Conservation (phyloP, 2,888 invertebrate species). For the Limnephilus lunatus region DNA sequence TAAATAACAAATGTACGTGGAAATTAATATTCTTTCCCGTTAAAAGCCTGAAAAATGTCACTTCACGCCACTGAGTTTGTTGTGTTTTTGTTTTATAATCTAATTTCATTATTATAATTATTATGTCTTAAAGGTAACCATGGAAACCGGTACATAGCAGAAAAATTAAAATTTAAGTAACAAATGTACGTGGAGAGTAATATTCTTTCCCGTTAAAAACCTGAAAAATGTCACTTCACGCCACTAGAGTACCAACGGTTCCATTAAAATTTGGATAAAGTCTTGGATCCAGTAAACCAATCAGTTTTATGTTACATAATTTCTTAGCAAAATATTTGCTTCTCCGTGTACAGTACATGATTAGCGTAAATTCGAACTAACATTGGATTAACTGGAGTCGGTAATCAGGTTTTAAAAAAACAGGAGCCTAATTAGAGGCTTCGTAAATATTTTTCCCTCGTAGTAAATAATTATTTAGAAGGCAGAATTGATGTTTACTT, state of each 20-base stretch:
- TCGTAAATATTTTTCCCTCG: background rate
- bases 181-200: no score
- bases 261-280: background rate
- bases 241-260: no score
- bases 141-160: no score
- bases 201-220: no score
- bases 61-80: no score
- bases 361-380: background rate
- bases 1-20: no score
- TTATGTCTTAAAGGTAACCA: no score
- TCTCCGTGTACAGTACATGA: background rate
- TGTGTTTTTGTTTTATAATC: no score
- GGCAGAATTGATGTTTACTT: background rate
- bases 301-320: background rate
- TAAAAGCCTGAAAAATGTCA: background rate
- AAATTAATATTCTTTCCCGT: no score
- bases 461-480: background rate
- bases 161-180: no score
- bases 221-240: background rate
- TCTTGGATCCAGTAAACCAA: background rate
- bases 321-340: background rate
- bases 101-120: no score
- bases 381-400: background rate
- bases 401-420: background rate
- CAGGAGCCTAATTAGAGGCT: background rate